Percentiles rank a stretch among this genome's conserved stretches.
These are phyloP conservation scores for Thalassophryne amazonica DNA, from an alignment of 2,797 vertebrate species.

Conservation along the genomic window DNA sequence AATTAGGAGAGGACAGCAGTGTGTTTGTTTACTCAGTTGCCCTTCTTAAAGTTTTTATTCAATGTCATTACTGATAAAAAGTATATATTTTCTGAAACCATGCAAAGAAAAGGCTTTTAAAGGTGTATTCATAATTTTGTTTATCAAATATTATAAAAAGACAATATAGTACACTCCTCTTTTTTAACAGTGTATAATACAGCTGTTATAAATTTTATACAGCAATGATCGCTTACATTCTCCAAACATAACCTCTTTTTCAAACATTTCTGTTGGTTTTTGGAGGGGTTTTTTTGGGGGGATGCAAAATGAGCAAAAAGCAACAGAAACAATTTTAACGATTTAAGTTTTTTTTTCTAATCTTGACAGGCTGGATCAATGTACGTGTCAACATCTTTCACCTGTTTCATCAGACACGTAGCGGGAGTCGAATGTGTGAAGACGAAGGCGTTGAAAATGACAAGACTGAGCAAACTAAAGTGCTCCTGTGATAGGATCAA, in stretches of 20 bases:
- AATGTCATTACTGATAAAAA: too few species aligned
- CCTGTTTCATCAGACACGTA: background rate
- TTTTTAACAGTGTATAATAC: slow-evolving; percentile 4
- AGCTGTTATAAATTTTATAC: slow-evolving; percentile 19
- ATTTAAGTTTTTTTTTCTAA: background rate
- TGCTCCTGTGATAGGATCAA: background rate
- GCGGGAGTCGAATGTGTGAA: background rate
- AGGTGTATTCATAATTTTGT: too few species aligned
- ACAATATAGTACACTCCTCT: background rate
- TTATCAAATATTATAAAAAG: too few species aligned
- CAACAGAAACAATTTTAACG: slow-evolving; percentile 24
- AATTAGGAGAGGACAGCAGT: too few species aligned
- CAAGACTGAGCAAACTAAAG: background rate
- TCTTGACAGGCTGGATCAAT: background rate
- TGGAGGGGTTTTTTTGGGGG: too few species aligned
- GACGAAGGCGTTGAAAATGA: background rate
- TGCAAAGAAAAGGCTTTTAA: too few species aligned
- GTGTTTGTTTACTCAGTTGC: too few species aligned
- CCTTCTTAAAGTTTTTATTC: too few species aligned
- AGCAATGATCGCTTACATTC: background rate
- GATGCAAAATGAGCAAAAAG: slow-evolving; percentile 4
- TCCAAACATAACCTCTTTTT: slow-evolving; percentile 24
- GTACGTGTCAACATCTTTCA: background rate
- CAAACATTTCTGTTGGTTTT: too few species aligned
- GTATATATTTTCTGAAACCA: too few species aligned